Conservation (phyloP, 2,888 invertebrate genomes). For the Euzetes globulus region DNA sequence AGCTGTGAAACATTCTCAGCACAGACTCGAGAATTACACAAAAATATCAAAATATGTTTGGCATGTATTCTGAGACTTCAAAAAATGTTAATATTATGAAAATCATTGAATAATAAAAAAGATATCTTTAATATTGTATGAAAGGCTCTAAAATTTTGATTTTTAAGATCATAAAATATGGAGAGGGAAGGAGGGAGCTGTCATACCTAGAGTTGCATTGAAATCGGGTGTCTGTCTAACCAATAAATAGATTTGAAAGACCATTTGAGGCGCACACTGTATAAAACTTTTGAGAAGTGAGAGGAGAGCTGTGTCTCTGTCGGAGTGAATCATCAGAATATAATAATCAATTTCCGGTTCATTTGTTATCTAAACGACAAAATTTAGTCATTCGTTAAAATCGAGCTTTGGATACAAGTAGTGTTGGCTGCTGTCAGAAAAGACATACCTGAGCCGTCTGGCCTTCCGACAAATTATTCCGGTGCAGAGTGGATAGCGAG, state of each 20-base stretch:
- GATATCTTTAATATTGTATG: neutral
- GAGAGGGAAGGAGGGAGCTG: too few species aligned
- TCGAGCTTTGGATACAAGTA: neutral
- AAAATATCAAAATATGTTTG: too few species aligned
- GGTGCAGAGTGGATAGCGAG: constrained; percentile 35
- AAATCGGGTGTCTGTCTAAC: constrained; percentile 38
- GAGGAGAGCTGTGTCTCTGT: constrained; percentile 44
- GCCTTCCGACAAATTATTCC: constrained; percentile 23
- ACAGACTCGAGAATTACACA: too few species aligned
- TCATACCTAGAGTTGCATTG: neutral
- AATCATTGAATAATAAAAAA: constrained; percentile 2
- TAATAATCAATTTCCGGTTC: constrained; percentile 42
- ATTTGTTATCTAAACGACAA: constrained; percentile 11
- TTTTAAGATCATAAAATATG: too few species aligned
- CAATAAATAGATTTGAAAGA: constrained; percentile 45
- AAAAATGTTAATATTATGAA: neutral
- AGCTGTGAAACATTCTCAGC: neutral
- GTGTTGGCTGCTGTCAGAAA: neutral
- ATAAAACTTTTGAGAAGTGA: constrained; percentile 45
- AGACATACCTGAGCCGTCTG: neutral
- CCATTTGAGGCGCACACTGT: constrained; percentile 45
- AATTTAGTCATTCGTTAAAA: neutral
- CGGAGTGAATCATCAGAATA: constrained; percentile 44
- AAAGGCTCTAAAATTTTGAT: too few species aligned
- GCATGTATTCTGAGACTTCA: too few species aligned